Evolutionary conservation across 2,113 vertebrate genomes (phyloP).

Genomic region (Hippocampus zosterae): DNA sequence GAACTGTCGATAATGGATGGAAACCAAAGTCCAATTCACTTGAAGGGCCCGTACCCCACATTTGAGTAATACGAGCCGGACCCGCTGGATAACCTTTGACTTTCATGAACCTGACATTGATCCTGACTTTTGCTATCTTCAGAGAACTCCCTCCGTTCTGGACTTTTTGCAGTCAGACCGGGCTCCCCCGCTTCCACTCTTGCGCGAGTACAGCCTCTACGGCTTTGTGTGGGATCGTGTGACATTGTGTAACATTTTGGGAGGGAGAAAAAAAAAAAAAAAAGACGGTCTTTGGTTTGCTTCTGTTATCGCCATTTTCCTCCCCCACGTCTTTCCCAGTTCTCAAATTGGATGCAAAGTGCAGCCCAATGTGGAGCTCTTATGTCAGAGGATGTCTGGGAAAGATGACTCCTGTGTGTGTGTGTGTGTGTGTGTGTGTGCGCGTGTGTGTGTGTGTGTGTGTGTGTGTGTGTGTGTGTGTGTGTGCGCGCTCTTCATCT

Average conservation of each 20-base stretch:
- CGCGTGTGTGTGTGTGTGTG: too few relatives aligned
- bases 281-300: constrained; percentile 19
- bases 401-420: constrained; percentile 9
- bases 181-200: constrained; percentile 38
- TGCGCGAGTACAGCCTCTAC: constrained; percentile 42
- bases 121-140: constrained; percentile 12
- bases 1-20: neutral
- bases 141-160: constrained; percentile 20
- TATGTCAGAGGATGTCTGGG: constrained; percentile 23
- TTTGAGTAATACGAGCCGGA: constrained; percentile 12
- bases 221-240: constrained; percentile 25
- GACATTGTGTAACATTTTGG: constrained; percentile 60
- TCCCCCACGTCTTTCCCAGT: constrained; percentile 38
- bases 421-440: neutral
- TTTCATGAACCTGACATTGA: constrained; percentile 15
- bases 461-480: too few relatives aligned
- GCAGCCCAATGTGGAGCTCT: constrained; percentile 12
- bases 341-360: constrained; percentile 24
- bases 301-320: constrained; percentile 46
- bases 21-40: constrained; percentile 24
- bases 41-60: neutral
- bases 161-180: constrained; percentile 36
- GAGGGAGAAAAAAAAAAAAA: neutral
- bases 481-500: neutral
- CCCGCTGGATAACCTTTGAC: constrained; percentile 29